Evolutionary conservation across 1,140 invertebrate genomes (phyloP), one percentile per base, ranked within the genome.

Genomic region (Steinernema feltiae): DNA sequence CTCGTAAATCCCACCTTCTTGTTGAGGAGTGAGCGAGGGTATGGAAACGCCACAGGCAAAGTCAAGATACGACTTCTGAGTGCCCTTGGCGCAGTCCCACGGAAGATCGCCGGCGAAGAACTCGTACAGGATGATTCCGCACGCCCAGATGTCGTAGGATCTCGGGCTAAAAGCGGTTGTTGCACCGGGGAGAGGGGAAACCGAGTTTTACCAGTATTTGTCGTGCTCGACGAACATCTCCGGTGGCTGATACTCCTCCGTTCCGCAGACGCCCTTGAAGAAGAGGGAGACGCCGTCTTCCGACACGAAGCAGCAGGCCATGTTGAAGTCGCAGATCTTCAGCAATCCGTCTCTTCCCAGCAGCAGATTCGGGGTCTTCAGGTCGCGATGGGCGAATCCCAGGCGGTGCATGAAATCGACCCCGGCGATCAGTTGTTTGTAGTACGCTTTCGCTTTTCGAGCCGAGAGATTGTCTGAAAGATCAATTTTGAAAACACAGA

Each of bases 141-240:
- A 63, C 12, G 53, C 12, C 53, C 53, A 63, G 53, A 63, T 63
- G 53, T 63, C 53, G 53, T 63, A 63, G 53, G 53, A 7, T 12
- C 53, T 7, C 7, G 53, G 53, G 24, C 53, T 63, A 63, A 63
- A 63, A 3, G 3, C 15, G 24, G 24, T 15, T 3, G 7, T 17
- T 15, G 53, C 15, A 41, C 15, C 7, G 12, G 3, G 24, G 24
- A 27, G 24, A 63, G 12, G 24, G 7, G 24, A 27, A 15, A 3
- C 15, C 24, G 24, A n/a, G 24, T 21, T n/a, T 17, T 63, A 63
- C 53, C 53, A 63, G 24, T 63, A 63, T 27, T 63, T 12, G 15
- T 15, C 53, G 2, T 63, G 2, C 15, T 63, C 7, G 12, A 27
- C 12, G 3, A 63, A 15, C 53, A 63, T 63, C 53, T 63, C 53